Evolutionary conservation across 2,888 invertebrate genomes (phyloP).

Genomic region (Amphipoea oculea): DNA sequence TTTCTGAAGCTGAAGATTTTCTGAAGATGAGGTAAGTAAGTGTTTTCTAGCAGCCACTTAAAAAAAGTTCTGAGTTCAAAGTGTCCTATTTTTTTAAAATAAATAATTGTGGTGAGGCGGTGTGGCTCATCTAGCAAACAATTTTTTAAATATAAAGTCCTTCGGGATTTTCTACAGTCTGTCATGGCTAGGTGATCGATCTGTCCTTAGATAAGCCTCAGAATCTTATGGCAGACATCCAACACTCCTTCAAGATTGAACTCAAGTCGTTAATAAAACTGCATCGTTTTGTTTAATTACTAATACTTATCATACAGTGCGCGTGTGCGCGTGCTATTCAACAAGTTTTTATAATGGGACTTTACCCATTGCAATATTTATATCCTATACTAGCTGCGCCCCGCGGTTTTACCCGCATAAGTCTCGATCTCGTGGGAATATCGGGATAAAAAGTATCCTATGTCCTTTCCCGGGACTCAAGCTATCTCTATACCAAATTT

Average conservation of each 20-base stretch:
- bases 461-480: too few relatives aligned
- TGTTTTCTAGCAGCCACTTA: neutral
- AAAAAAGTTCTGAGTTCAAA: neutral
- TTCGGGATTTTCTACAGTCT: too few relatives aligned
- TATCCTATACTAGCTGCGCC: too few relatives aligned
- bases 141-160: neutral
- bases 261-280: neutral
- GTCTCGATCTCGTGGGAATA: too few relatives aligned
- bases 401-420: too few relatives aligned
- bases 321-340: conserved; percentile 6
- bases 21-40: too few relatives aligned
- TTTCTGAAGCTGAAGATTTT: neutral
- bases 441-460: too few relatives aligned
- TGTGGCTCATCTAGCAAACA: too few relatives aligned
- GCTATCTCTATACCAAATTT: too few relatives aligned
- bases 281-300: conserved; percentile 24
- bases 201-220: neutral
- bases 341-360: conserved; percentile 18
- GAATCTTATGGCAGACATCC: conserved; percentile 6
- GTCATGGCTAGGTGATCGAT: neutral
- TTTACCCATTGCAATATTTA: conserved; percentile 36
- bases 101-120: neutral
- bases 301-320: conserved; percentile 4
- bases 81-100: neutral
- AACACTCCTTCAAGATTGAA: neutral